A percentile compares a stretch with the other conserved stretches of the same genome.
Conservation (phyloP, 1,140 invertebrate genomes). For the Ceratosolen fusciceps region DNA sequence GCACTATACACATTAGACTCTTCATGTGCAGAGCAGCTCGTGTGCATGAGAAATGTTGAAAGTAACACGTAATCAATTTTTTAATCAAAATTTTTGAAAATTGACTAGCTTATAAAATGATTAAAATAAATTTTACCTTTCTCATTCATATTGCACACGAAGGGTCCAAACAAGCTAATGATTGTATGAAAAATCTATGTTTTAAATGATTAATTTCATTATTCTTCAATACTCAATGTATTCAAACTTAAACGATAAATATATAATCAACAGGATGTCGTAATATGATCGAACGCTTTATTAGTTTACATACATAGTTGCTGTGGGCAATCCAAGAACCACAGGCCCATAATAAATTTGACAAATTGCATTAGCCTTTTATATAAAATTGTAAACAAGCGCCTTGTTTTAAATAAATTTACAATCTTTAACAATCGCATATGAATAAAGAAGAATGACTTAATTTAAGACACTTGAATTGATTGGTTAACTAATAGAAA, state of each 20-base stretch:
- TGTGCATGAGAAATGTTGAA: conserved; percentile 14
- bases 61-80: conserved; percentile 39
- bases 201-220: conserved; percentile 16
- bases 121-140: conserved; percentile 6
- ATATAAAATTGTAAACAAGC: conserved; percentile 24
- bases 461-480: conserved; percentile 31
- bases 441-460: conserved; percentile 23
- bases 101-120: conserved; percentile 35
- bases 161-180: background rate
- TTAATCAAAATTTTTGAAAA: conserved; percentile 27
- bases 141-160: conserved; percentile 1
- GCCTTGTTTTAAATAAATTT: conserved; percentile 36
- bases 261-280: conserved; percentile 25
- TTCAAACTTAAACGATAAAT: background rate
- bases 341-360: conserved; percentile 38
- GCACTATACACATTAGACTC: conserved; percentile 45
- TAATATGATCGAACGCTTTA: conserved; percentile 39
- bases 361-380: conserved; percentile 39
- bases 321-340: conserved; percentile 44
- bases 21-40: conserved; percentile 25
- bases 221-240: conserved; percentile 21
- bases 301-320: conserved; percentile 36
- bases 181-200: background rate
- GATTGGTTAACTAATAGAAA: conserved; percentile 12
- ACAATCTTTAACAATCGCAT: conserved; percentile 28